Evolutionary conservation across 2,888 invertebrate genomes (phyloP).

Genomic region (Thecophora atra): DNA sequence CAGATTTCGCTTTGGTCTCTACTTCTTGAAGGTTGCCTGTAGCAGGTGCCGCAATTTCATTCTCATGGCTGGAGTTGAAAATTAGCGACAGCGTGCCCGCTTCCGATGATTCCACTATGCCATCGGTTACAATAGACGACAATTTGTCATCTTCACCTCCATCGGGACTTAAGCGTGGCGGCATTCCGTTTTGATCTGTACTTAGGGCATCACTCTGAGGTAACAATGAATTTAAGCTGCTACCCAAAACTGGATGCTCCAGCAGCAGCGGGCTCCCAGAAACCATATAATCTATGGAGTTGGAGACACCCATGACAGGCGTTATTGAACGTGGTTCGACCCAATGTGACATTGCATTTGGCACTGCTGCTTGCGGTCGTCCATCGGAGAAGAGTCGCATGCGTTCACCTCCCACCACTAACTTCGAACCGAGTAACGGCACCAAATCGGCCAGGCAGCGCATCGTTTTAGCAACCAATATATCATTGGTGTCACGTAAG

Average conservation of each 20-base stretch:
- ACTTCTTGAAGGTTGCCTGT: background rate
- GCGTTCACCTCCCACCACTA: conserved; percentile 85
- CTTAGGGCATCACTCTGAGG: conserved; percentile 51
- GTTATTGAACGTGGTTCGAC: conserved; percentile 65
- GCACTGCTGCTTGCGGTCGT: conserved; percentile 70
- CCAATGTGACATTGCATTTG: conserved; percentile 55
- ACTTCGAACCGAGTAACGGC: conserved; percentile 81
- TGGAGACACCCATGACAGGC: conserved; percentile 58
- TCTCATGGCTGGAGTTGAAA: background rate
- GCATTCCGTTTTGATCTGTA: conserved; percentile 66
- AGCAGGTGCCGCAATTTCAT: background rate
- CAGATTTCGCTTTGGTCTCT: background rate
- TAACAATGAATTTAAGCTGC: conserved; percentile 49
- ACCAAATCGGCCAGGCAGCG: conserved; percentile 85
- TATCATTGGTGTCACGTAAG: conserved; percentile 86
- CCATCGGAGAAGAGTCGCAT: conserved; percentile 87
- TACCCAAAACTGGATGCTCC: conserved; percentile 52
- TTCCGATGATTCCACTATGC: background rate
- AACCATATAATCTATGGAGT: conserved; percentile 56
- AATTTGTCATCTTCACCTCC: conserved; percentile 78
- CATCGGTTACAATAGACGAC: conserved; percentile 12
- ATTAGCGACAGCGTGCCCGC: background rate
- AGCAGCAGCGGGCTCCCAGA: conserved; percentile 62
- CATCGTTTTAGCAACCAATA: conserved; percentile 82
- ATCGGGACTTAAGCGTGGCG: conserved; percentile 82